Evolutionary conservation across 2,113 vertebrate species (phyloP).

Genomic region (Colius striatus): DNA sequence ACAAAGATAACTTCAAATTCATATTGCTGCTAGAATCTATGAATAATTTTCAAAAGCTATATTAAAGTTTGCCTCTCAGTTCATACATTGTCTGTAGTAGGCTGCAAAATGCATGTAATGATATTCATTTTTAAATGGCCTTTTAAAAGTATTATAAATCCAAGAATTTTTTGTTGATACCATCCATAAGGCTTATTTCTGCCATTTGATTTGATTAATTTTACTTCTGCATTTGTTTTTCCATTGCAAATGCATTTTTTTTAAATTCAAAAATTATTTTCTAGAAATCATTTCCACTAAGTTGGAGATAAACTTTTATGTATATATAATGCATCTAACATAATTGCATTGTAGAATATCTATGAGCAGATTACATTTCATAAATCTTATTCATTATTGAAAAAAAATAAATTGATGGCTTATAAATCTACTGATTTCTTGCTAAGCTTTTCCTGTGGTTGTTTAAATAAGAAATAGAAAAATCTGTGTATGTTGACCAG

Average conservation of each 20-base stretch:
- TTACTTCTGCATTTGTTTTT: background rate
- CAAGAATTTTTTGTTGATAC: background rate
- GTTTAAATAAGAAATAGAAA: background rate
- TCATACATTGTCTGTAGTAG: background rate
- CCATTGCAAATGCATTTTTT: background rate
- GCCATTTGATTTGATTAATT: background rate
- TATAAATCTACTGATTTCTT: background rate
- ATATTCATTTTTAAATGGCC: background rate
- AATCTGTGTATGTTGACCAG: background rate
- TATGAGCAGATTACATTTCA: background rate
- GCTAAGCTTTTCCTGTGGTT: background rate
- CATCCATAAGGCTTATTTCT: background rate
- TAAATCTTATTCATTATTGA: background rate
- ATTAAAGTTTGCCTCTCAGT: background rate
- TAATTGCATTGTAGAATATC: background rate
- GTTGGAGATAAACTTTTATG: background rate
- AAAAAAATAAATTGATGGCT: background rate
- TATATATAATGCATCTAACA: background rate
- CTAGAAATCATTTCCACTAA: background rate
- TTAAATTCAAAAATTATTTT: background rate
- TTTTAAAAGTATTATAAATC: background rate
- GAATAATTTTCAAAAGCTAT: background rate
- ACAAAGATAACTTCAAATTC: background rate
- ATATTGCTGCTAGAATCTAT: background rate
- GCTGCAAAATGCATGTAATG: background rate